Evolutionary conservation across 1,140 invertebrate genomes (phyloP).

Genomic region (Ceratosolen solmsi): DNA sequence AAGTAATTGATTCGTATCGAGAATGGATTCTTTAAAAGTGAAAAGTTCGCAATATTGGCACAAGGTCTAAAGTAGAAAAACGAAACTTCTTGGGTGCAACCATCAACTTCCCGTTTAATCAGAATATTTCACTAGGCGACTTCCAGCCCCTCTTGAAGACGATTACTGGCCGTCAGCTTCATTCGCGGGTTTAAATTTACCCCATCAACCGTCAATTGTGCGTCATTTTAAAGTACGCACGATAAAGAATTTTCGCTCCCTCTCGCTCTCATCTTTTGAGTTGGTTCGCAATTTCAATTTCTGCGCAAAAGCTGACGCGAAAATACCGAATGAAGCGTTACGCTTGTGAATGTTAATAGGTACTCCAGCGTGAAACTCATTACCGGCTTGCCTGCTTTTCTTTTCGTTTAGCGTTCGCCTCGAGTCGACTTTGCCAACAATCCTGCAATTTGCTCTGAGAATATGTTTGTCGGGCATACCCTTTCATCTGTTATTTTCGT

Average conservation of each 20-base stretch:
- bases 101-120: slow-evolving; percentile 27
- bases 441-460: neutral
- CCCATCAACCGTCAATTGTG: slow-evolving; percentile 35
- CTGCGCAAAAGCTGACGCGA: slow-evolving; percentile 13
- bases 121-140: neutral
- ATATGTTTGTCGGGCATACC: neutral
- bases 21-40: neutral
- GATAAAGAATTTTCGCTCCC: neutral
- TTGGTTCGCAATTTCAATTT: slow-evolving; percentile 37
- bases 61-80: neutral
- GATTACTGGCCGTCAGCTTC: slow-evolving; percentile 23
- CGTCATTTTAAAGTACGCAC: slow-evolving; percentile 36
- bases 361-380: slow-evolving; percentile 30
- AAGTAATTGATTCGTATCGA: neutral
- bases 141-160: neutral
- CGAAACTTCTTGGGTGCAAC: neutral
- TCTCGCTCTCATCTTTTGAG: neutral
- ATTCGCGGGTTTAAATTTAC: neutral
- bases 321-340: slow-evolving; percentile 32
- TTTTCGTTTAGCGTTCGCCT: neutral
- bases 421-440: neutral
- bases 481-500: neutral
- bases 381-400: neutral
- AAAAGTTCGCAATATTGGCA: slow-evolving; percentile 3
- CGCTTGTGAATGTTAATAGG: slow-evolving; percentile 31